A percentile compares a stretch with the other conserved stretches of the same genome.
Evolutionary conservation across 2,888 invertebrate species (phyloP).

Genomic region (Macaria notata): DNA sequence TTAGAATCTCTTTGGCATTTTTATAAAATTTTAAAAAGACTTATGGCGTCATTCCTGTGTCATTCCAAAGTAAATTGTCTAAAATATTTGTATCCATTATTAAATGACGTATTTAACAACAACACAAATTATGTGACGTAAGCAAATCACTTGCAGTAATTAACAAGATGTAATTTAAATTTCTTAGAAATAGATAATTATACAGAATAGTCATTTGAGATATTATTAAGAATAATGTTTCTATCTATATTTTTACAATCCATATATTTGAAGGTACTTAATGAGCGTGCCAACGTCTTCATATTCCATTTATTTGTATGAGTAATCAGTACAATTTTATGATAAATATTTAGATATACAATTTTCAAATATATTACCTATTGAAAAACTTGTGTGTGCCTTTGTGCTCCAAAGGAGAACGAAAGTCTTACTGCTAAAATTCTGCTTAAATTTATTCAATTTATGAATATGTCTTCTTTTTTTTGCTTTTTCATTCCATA

Average conservation of each 20-base stretch:
- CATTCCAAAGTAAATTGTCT: conserved; percentile 52
- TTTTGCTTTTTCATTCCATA: too few relatives aligned
- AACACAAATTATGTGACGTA: too few relatives aligned
- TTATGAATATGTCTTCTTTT: too few relatives aligned
- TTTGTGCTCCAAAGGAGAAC: conserved; percentile 28
- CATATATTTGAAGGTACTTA: conserved; percentile 5
- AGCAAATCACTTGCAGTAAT: too few relatives aligned
- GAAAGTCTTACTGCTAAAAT: conserved; percentile 9
- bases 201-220: conserved; percentile 12
- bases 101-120: neutral
- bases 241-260: conserved; percentile 2
- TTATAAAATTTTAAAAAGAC: conserved; percentile 32
- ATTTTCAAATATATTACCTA: conserved; percentile 27
- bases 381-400: conserved; percentile 47
- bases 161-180: too few relatives aligned
- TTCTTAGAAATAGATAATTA: conserved; percentile 1
- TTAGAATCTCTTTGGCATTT: conserved; percentile 33
- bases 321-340: conserved; percentile 17
- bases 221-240: conserved; percentile 9
- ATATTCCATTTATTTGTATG: conserved; percentile 6
- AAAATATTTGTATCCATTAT: neutral
- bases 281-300: conserved; percentile 47
- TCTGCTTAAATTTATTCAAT: too few relatives aligned
- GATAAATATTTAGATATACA: conserved; percentile 18
- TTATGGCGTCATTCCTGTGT: conserved; percentile 51